These are phyloP conservation scores for Drosophila virilis DNA, from an alignment of 1,140 invertebrate species.

Conservation along the genomic window DNA sequence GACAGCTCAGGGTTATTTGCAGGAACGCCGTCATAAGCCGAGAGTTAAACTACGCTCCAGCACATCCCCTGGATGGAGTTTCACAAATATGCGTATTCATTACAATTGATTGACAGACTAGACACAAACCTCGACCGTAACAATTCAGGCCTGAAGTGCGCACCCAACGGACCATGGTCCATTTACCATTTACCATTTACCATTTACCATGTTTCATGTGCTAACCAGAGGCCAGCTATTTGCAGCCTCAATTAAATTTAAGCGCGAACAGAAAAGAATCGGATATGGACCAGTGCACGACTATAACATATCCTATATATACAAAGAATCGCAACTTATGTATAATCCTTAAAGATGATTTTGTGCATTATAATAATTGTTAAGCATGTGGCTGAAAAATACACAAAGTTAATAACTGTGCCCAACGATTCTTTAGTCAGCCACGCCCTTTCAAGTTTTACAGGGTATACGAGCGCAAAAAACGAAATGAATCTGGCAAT, in stretches of 20 bases:
- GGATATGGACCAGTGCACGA: not conserved
- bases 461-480: conserved; percentile 8
- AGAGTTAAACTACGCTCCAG: not conserved
- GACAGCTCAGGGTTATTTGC: conserved; percentile 69
- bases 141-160: conserved; percentile 70
- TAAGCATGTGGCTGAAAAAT: no score
- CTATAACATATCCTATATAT: conserved; percentile 6
- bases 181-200: conserved; percentile 52
- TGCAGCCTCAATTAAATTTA: conserved; percentile 56
- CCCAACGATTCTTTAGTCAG: no score
- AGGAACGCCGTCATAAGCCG: conserved; percentile 49
- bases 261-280: conserved; percentile 21
- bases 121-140: conserved; percentile 46
- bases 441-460: not conserved
- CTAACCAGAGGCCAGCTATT: conserved; percentile 41
- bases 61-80: conserved; percentile 2
- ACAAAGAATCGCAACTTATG: no score
- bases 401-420: no score
- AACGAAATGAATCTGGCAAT: conserved; percentile 33
- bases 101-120: conserved; percentile 76
- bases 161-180: conserved; percentile 72
- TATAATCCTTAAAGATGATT: no score
- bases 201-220: conserved; percentile 26
- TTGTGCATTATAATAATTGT: no score
- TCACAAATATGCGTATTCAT: conserved; percentile 73